Evolutionary conservation across 2,113 vertebrate species (phyloP), one percentile per base, ranked within the genome.

Genomic region (Prionailurus bengalensis): DNA sequence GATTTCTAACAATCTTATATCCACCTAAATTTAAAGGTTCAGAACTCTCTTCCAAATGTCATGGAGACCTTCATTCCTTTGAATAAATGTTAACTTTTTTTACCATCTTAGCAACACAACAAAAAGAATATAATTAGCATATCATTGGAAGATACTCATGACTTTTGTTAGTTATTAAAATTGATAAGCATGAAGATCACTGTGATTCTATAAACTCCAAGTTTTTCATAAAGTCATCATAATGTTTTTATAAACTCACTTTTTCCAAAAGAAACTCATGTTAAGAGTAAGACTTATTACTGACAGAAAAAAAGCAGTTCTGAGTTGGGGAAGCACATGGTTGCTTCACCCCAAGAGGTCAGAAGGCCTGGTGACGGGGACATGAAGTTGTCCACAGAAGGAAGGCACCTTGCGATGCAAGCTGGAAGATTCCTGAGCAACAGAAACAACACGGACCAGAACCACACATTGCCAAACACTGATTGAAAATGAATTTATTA

Each of bases 401-500:
- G 16, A n/a, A 82, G 10, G 19, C 11, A 33, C 1, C 36, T 14
- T 0, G 23, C 79, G 3, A 51, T 0, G 9, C n/a, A 74, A 80
- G 17, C 27, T 1, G 14, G 55, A 88, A 70, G 45, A 55, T 11
- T 61, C 74, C 19, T 1, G 3, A 89, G 87, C 11, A 61, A 71
- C 55, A 91, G 55, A 79, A 97, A 82, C 4, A 39, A 53, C 48
- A 53, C 58, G 6, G 70, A 97, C 27, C 61, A 97, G 84, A 87
- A 92, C 31, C 84, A 95, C 98, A 89, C 58, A 65, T 80, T 25
- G 81, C 66, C 68, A 89, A 6, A 31, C 53, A 97, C 78, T 65
- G 74, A 91, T 89, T 95, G 97, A 96, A 39, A 95, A 98, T 97
- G 97, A 78, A 95, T 93, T 97, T 96, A 95, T 91, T 97, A 98